Evolutionary conservation across 2,113 vertebrate genomes (phyloP).

Genomic region (Colistium nudipinnis): DNA sequence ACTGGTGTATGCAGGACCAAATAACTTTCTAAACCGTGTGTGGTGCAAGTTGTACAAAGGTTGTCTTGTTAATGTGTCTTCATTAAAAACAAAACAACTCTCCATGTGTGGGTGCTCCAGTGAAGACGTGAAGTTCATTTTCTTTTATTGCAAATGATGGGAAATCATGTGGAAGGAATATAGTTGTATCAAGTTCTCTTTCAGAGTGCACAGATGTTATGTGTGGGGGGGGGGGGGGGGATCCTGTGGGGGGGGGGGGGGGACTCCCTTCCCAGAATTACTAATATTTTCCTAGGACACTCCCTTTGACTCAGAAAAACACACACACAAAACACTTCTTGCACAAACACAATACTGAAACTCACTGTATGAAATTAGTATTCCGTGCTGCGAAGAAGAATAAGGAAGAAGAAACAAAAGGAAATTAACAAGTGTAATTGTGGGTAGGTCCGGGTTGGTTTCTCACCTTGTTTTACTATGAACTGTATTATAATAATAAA

Average conservation of each 20-base stretch:
- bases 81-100: constrained; percentile 57
- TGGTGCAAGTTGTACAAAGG: constrained; percentile 41
- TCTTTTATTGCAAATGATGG: not conserved
- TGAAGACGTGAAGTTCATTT: constrained; percentile 10
- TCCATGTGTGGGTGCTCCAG: constrained; percentile 4
- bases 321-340: not conserved
- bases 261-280: not conserved
- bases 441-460: not conserved
- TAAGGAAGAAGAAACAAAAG: too few relatives aligned
- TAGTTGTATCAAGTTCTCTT: too few relatives aligned
- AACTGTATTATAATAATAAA: constrained; percentile 19
- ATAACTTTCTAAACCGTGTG: constrained; percentile 48
- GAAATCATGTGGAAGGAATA: not conserved
- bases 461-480: constrained; percentile 11
- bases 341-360: not conserved
- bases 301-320: not conserved
- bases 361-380: not conserved
- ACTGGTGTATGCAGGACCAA: constrained; percentile 57
- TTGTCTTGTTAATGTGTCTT: constrained; percentile 57
- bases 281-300: not conserved
- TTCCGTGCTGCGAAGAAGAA: too few relatives aligned
- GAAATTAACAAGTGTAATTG: not conserved
- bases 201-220: too few relatives aligned
- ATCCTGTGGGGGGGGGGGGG: too few relatives aligned
- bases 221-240: too few relatives aligned